Percentiles rank a stretch among this genome's conserved stretches.
phyloP scores from a whole-genome alignment of 1,140 invertebrate genomes.

The Pachyrhynchus sulphureomaculatus region DNA sequence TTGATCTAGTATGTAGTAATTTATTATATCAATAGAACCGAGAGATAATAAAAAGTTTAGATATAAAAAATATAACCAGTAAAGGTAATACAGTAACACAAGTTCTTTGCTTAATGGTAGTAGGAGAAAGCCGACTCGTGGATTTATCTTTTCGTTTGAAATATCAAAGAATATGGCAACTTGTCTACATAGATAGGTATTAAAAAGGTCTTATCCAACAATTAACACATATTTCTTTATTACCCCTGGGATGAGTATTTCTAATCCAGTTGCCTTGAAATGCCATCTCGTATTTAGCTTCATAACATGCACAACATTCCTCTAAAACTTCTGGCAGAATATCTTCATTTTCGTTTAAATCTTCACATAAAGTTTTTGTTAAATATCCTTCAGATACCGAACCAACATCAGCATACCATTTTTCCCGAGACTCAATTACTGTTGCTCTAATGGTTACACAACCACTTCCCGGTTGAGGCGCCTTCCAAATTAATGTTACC shows the following conservation, averaged over 20 bases:
- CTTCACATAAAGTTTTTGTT: slow-evolving; percentile 79
- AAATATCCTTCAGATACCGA: slow-evolving; percentile 66
- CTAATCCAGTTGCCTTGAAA: slow-evolving; percentile 97
- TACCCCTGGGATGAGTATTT: slow-evolving; percentile 95
- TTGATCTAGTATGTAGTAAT: too few species aligned
- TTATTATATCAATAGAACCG: too few species aligned
- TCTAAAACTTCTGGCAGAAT: slow-evolving; percentile 71
- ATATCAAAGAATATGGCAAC: too few species aligned
- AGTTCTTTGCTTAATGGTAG: too few species aligned
- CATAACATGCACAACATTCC: slow-evolving; percentile 87
- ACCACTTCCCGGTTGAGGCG: slow-evolving; percentile 70
- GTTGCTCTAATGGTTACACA: slow-evolving; percentile 77
- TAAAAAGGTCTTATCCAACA: too few species aligned
- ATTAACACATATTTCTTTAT: too few species aligned
- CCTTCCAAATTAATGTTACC: slow-evolving; percentile 69
- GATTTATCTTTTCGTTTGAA: too few species aligned
- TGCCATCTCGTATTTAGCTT: slow-evolving; percentile 90
- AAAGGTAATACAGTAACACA: too few species aligned
- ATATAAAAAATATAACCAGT: too few species aligned
- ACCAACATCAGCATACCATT: slow-evolving; percentile 87
- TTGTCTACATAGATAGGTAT: too few species aligned
- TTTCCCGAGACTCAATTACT: slow-evolving; percentile 77
- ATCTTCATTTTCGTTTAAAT: slow-evolving; percentile 64
- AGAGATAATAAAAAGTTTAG: too few species aligned
- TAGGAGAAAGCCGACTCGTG: too few species aligned